Percentiles rank a stretch among this genome's conserved stretches.
These are phyloP conservation scores for Nipponacmea schrenckii DNA, from an alignment of 2,888 invertebrate species.

Conservation along the genomic window DNA sequence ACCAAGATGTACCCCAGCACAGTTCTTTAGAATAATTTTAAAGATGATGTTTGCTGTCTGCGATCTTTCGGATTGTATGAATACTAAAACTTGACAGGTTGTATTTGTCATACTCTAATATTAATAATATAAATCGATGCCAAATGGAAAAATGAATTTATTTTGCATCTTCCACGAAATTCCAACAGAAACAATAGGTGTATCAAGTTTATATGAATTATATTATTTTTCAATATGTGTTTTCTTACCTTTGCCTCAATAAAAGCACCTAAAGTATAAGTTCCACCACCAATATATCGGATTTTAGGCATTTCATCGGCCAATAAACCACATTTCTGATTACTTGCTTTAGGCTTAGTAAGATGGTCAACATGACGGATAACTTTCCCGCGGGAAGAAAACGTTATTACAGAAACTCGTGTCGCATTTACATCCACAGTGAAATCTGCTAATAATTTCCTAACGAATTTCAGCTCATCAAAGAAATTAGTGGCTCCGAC, in stretches of 20 bases:
- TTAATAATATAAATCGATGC: too few relatives aligned
- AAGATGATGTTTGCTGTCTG: too few relatives aligned
- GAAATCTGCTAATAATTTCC: constrained; percentile 74
- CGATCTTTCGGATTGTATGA: too few relatives aligned
- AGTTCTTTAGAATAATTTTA: too few relatives aligned
- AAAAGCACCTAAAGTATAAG: constrained; percentile 78
- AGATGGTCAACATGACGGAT: constrained; percentile 75
- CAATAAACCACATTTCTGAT: constrained; percentile 76
- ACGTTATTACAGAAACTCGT: constrained; percentile 76
- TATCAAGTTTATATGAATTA: too few relatives aligned
- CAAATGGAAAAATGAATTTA: too few relatives aligned
- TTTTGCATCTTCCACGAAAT: too few relatives aligned
- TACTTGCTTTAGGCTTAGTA: constrained; percentile 69
- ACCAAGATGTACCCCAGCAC: too few relatives aligned
- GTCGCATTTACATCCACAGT: constrained; percentile 76
- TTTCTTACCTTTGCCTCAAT: constrained; percentile 73
- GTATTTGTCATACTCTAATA: too few relatives aligned
- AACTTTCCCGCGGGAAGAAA: constrained; percentile 74
- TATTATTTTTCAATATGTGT: background rate
- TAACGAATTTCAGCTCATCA: constrained; percentile 77
- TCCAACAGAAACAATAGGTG: too few relatives aligned
- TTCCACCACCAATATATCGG: constrained; percentile 76
- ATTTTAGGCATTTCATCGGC: constrained; percentile 74
- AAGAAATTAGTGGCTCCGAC: constrained; percentile 76
- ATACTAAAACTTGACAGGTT: too few relatives aligned